phyloP scores from a whole-genome alignment of 2,888 invertebrate species.

The Zhuqinia jingwanae region DNA sequence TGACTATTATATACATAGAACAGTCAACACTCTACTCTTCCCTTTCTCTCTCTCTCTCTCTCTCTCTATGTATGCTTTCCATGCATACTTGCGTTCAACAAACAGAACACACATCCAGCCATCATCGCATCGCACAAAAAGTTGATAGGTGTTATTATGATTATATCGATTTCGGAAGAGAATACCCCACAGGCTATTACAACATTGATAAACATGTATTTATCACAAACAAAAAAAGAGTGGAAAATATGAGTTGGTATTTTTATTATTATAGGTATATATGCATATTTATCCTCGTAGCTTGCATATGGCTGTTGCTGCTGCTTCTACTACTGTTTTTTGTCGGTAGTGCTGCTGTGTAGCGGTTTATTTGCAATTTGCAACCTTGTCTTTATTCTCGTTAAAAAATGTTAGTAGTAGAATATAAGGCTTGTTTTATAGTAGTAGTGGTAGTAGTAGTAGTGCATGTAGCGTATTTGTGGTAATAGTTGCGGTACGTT shows the following conservation, averaged over 20 bases:
- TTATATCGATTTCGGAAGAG: slow-evolving; percentile 54
- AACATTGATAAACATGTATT: slow-evolving; percentile 4
- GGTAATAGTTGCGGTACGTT: slow-evolving; percentile 16
- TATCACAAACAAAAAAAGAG: background rate
- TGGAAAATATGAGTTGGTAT: no score
- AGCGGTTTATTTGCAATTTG: slow-evolving; percentile 1
- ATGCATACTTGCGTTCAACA: background rate
- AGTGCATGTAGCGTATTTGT: slow-evolving; percentile 11
- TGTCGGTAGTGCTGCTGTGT: no score
- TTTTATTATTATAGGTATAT: no score
- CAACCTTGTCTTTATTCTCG: background rate
- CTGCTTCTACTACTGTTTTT: background rate
- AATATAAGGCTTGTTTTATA: slow-evolving; percentile 16
- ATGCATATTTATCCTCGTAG: slow-evolving; percentile 4
- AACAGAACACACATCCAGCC: no score
- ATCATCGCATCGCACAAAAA: no score
- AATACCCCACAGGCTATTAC: slow-evolving; percentile 2
- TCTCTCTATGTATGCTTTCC: background rate
- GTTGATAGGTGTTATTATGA: slow-evolving; percentile 5
- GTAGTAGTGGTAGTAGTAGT: no score
- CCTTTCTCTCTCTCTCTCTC: no score
- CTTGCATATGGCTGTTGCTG: no score
- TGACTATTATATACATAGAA: no score
- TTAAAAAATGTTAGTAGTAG: slow-evolving; percentile 16
- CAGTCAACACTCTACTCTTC: no score